Evolutionary conservation across 2,888 invertebrate species (phyloP).

Genomic region (Bombylius discolor): DNA sequence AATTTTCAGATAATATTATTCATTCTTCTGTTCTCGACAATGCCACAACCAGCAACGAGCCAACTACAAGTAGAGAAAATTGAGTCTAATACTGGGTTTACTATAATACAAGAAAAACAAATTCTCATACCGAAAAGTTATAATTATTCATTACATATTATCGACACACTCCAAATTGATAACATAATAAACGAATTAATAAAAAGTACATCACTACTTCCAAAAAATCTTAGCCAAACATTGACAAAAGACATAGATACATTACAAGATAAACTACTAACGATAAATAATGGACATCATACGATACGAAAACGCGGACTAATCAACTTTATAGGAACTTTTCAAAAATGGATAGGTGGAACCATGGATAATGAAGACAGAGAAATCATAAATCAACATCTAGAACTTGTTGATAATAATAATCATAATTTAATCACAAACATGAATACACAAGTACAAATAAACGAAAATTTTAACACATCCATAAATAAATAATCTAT

Average conservation of each 20-base stretch:
- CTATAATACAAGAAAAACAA: neutral
- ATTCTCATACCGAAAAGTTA: neutral
- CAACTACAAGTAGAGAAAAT: no score
- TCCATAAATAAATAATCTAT: neutral
- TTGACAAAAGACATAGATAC: no score
- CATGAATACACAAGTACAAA: conserved; percentile 1
- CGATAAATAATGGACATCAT: neutral
- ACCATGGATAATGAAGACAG: conserved; percentile 11
- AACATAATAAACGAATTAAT: neutral
- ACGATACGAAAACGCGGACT: conserved; percentile 8
- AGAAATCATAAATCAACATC: conserved; percentile 3
- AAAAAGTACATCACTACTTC: neutral
- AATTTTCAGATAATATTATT: no score
- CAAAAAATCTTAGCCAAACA: neutral
- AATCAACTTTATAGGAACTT: conserved; percentile 9
- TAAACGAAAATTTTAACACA: neutral
- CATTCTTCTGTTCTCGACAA: no score
- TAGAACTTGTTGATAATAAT: neutral
- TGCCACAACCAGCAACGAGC: no score
- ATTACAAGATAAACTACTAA: neutral
- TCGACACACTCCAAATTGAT: neutral
- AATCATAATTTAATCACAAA: conserved; percentile 4
- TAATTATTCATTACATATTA: neutral
- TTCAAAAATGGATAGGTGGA: conserved; percentile 10
- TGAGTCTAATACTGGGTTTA: no score